Percentiles rank a stretch among this genome's conserved stretches.
These are phyloP conservation scores for Anastatus disparis DNA, from an alignment of 1,140 invertebrate species.

Conservation along the genomic window DNA sequence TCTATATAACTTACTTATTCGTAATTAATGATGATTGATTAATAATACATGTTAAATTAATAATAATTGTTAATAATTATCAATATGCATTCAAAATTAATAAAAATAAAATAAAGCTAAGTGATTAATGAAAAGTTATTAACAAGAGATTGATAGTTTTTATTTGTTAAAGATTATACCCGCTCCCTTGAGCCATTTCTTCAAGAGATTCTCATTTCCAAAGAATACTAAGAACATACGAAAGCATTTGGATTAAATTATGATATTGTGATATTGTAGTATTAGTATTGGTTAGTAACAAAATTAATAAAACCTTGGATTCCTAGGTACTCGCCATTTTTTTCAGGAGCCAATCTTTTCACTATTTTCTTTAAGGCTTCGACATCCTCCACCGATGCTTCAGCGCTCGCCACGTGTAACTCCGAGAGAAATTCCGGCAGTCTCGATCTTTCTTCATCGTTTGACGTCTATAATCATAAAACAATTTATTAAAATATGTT, in stretches of 20 bases:
- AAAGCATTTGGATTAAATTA: neutral
- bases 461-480: constrained; percentile 47
- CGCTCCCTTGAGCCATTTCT: constrained; percentile 62
- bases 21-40: too few relatives aligned
- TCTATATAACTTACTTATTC: too few relatives aligned
- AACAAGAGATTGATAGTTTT: too few relatives aligned
- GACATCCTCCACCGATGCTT: constrained; percentile 59
- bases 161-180: constrained; percentile 50
- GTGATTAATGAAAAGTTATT: too few relatives aligned
- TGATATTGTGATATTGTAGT: neutral
- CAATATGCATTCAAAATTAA: too few relatives aligned
- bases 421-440: constrained; percentile 60
- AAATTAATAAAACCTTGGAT: constrained; percentile 58
- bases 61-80: too few relatives aligned
- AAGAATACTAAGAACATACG: constrained; percentile 55
- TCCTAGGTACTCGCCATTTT: constrained; percentile 66
- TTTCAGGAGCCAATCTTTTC: constrained; percentile 62
- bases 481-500: neutral
- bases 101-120: too few relatives aligned
- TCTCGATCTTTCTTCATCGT: constrained; percentile 51
- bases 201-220: constrained; percentile 61
- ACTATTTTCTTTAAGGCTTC: constrained; percentile 59
- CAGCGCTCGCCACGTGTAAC: constrained; percentile 57
- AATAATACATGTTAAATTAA: too few relatives aligned
- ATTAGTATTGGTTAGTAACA: constrained; percentile 45